These are phyloP conservation scores for Lanistes nyassanus DNA, from an alignment of 1,140 invertebrate species.

Conservation along the genomic window DNA sequence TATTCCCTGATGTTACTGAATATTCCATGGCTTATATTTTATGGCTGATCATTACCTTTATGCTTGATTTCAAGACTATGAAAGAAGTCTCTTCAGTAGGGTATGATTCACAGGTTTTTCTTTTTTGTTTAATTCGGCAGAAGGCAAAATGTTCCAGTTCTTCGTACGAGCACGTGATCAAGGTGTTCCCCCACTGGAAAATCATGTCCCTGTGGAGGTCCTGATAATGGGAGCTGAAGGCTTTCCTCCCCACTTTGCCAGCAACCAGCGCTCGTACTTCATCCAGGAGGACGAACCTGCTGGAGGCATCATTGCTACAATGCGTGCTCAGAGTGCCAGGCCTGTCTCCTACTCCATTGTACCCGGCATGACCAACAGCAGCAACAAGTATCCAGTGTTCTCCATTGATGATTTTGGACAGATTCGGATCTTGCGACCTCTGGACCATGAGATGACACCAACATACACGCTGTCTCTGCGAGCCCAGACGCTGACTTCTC, in stretches of 20 bases:
- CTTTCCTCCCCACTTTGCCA: conserved; percentile 78
- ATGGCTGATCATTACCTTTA: too few relatives aligned
- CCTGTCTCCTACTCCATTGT: conserved; percentile 76
- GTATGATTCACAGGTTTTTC: too few relatives aligned
- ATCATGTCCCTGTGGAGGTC: conserved; percentile 83
- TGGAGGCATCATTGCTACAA: conserved; percentile 64
- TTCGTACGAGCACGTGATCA: conserved; percentile 87
- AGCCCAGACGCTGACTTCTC: conserved; percentile 42
- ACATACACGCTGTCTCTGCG: conserved; percentile 43
- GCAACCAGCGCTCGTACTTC: conserved; percentile 80
- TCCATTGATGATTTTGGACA: conserved; percentile 79
- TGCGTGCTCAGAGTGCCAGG: conserved; percentile 52
- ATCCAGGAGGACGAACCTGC: conserved; percentile 80
- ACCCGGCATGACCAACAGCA: conserved; percentile 68
- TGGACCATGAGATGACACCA: conserved; percentile 37
- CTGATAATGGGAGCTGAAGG: conserved; percentile 79
- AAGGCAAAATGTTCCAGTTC: conserved; percentile 85
- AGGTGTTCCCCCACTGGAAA: conserved; percentile 76
- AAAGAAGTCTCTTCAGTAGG: too few relatives aligned
- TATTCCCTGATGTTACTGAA: too few relatives aligned
- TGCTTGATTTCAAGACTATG: too few relatives aligned
- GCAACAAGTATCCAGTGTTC: conserved; percentile 72
- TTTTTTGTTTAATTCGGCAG: conserved; percentile 69
- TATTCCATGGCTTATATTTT: too few relatives aligned
- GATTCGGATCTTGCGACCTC: conserved; percentile 79